phyloP scores from a whole-genome alignment of 2,888 invertebrate genomes.

The Oligia strigilis region DNA sequence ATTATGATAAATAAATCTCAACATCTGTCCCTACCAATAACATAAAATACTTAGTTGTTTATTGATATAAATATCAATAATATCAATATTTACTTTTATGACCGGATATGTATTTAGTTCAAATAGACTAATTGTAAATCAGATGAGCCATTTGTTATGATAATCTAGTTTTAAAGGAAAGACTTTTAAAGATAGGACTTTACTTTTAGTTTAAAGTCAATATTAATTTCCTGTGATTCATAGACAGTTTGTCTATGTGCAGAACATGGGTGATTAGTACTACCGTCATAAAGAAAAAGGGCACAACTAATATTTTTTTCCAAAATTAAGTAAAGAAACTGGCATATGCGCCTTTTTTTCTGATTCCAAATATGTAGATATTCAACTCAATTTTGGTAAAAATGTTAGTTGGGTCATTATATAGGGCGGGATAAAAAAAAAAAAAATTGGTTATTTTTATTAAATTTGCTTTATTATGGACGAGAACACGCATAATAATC shows the following conservation, averaged over 20 bases:
- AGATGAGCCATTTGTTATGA: constrained; percentile 21
- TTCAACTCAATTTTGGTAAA: too few species aligned
- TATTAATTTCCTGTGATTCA: neutral
- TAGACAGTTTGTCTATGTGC: neutral
- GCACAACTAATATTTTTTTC: too few species aligned
- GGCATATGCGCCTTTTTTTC: too few species aligned
- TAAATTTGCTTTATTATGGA: too few species aligned
- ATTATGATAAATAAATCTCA: too few species aligned
- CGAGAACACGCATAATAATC: too few species aligned
- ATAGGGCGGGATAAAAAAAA: too few species aligned
- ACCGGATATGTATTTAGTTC: constrained; percentile 29
- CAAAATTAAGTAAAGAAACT: too few species aligned
- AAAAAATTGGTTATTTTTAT: too few species aligned
- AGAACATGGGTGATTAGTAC: neutral
- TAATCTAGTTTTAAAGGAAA: constrained; percentile 40
- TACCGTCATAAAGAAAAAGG: too few species aligned
- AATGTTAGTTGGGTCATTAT: too few species aligned
- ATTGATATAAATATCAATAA: constrained; percentile 27
- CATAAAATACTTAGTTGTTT: constrained; percentile 22
- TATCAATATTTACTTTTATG: constrained; percentile 20
- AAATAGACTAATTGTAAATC: constrained; percentile 21
- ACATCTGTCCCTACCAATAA: neutral
- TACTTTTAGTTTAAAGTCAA: neutral
- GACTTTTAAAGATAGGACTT: constrained; percentile 9
- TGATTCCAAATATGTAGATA: too few species aligned